Conservation (phyloP, 2,888 invertebrate genomes). For the Trachelus iudaicus region DNA sequence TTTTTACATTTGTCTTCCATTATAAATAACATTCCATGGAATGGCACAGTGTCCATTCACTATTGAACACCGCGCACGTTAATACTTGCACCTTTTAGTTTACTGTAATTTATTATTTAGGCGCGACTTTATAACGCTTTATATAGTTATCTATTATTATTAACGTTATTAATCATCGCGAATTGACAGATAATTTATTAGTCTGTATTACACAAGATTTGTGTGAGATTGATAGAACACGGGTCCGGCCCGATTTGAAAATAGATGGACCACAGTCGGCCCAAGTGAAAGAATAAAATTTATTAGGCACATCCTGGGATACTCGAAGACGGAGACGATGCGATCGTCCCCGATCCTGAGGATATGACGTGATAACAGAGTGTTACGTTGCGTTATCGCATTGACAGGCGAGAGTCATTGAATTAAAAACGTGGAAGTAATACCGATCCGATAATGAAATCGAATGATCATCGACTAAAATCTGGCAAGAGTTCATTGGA, state of each 20-base stretch:
- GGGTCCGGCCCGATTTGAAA: background rate
- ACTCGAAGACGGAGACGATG: background rate
- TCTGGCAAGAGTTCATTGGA: background rate
- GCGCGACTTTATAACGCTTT: background rate
- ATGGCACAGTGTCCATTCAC: constrained; percentile 27
- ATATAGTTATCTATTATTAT: background rate
- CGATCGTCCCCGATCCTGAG: background rate
- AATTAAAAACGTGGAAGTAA: background rate
- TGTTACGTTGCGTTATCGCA: background rate
- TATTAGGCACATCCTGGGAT: background rate
- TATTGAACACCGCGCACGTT: constrained; percentile 51
- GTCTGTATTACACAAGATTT: background rate
- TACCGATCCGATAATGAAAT: background rate
- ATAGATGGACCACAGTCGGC: background rate
- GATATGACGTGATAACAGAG: background rate
- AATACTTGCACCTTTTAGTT: constrained; percentile 5
- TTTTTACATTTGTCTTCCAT: constrained; percentile 19
- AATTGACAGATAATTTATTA: background rate
- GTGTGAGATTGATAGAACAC: background rate
- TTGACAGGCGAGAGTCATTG: background rate
- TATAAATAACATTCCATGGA: constrained; percentile 57
- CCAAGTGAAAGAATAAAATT: background rate
- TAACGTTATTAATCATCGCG: background rate
- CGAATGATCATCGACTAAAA: background rate
- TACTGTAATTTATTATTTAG: constrained; percentile 1